Percentiles rank a stretch among this genome's conserved stretches.
Conservation (phyloP, 2,888 invertebrate species). For the Shargacucullia verbasci region DNA sequence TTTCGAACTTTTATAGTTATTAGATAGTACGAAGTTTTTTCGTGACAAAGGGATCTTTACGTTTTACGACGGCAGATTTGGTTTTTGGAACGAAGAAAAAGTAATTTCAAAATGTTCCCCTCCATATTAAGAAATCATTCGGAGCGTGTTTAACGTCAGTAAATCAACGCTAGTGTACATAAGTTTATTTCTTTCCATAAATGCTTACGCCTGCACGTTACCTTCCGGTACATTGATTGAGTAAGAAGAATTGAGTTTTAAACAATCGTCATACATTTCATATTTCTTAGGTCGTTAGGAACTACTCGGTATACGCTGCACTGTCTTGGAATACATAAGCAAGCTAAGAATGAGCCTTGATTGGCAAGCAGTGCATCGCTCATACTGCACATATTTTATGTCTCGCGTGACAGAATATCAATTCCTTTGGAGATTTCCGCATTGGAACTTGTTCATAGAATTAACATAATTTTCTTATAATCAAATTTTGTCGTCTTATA, state of each 20-base stretch:
- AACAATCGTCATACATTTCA: constrained; percentile 47
- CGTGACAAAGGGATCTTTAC: constrained; percentile 55
- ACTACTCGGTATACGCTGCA: constrained; percentile 28
- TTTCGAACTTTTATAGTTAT: constrained; percentile 33
- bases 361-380: constrained; percentile 78
- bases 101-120: constrained; percentile 43
- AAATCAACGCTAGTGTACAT: constrained; percentile 37
- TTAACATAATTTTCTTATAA: constrained; percentile 62
- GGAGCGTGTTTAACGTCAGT: constrained; percentile 48
- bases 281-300: constrained; percentile 43
- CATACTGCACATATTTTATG: constrained; percentile 54
- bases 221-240: constrained; percentile 43
- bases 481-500: constrained; percentile 53
- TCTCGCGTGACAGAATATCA: constrained; percentile 56
- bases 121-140: constrained; percentile 33
- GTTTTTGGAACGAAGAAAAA: constrained; percentile 38
- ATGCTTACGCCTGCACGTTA: constrained; percentile 29
- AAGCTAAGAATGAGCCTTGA: constrained; percentile 70
- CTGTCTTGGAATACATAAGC: constrained; percentile 44
- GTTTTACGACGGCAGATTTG: constrained; percentile 47
- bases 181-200: constrained; percentile 44
- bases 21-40: constrained; percentile 30
- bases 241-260: constrained; percentile 43
- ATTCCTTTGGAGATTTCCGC: constrained; percentile 54
- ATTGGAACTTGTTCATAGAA: constrained; percentile 51